Base-by-base conservation (phyloP, 2,113 vertebrate species). In the Tyto alba region DNA sequence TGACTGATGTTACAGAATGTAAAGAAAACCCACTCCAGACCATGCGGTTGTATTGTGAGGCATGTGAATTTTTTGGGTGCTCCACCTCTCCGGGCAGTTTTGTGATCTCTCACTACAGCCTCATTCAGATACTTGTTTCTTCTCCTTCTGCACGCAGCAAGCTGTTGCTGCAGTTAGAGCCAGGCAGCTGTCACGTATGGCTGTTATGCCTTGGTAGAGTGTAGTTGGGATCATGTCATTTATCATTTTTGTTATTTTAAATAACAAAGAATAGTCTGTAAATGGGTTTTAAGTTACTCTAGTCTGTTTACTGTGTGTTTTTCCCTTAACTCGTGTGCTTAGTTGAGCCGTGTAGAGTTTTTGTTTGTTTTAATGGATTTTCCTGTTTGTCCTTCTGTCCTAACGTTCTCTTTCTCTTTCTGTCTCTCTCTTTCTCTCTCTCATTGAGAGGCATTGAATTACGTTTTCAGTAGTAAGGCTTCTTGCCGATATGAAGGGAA, bases 401-500 rank as follows among this genome's bases (percentile, higher is more conserved):
- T 22, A 7, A 74, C 13, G 41, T 95, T 93, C 94, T 71, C 93
- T 90, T 94, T 89, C 89, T 96, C 91, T 96, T 89, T 94, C 93
- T 96, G 77, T 95, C 95, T 97, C 95, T 89, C 94, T 93, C 93
- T 94, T 47, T 94, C 95, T 97, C 96, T 98, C 98, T 98, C 98
- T 98, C 97, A 95, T 97, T 97, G 97, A 98, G 98, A 98, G 97
- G 96, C 97, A 97, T 96, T 97, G 97, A 97, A 98, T 98, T 98
- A 98, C 90, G 98, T 98, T 98, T 98, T 98, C 97, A 98, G 98
- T 98, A 98, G 98, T 98, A 98, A 98, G 98, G 98, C 98, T 98
- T 98, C 97, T 98, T 98, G 98, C 98, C 97, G 94, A 98, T 98
- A 98, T 98, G 98, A 98, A 98, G 98, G 98, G 98, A 98, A 98